Conservation (phyloP, 1,140 invertebrate genomes). For the Aphelenchoides besseyi region DNA sequence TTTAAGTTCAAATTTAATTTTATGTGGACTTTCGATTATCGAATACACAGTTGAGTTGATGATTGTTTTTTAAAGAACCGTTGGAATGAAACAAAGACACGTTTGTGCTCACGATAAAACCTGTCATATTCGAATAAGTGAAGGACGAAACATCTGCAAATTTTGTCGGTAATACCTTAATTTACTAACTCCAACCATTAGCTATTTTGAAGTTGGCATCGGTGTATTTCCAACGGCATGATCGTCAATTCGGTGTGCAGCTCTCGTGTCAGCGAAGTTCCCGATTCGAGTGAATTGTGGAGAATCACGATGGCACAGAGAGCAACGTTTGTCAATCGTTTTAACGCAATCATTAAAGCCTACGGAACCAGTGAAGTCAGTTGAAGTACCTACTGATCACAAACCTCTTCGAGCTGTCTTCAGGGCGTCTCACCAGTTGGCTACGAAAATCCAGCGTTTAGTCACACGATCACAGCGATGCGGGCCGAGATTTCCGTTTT, state of each 20-base stretch:
- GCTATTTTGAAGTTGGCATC: too few relatives aligned
- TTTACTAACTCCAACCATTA: too few relatives aligned
- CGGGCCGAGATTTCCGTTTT: not conserved
- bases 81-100: not conserved
- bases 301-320: not conserved
- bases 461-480: not conserved
- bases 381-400: too few relatives aligned
- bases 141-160: not conserved
- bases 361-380: not conserved
- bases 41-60: too few relatives aligned
- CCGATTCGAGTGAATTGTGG: not conserved
- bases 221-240: not conserved
- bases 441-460: not conserved
- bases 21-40: too few relatives aligned
- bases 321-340: constrained; percentile 9
- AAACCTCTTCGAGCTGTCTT: too few relatives aligned
- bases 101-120: not conserved
- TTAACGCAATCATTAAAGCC: not conserved
- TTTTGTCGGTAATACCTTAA: not conserved
- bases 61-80: too few relatives aligned
- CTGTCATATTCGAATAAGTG: constrained; percentile 1
- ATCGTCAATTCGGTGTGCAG: not conserved
- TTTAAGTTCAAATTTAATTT: too few relatives aligned
- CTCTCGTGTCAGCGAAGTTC: not conserved
- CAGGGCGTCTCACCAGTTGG: not conserved